phyloP scores from a whole-genome alignment of 1,140 invertebrate genomes.

The Drosophila parabipectinata region DNA sequence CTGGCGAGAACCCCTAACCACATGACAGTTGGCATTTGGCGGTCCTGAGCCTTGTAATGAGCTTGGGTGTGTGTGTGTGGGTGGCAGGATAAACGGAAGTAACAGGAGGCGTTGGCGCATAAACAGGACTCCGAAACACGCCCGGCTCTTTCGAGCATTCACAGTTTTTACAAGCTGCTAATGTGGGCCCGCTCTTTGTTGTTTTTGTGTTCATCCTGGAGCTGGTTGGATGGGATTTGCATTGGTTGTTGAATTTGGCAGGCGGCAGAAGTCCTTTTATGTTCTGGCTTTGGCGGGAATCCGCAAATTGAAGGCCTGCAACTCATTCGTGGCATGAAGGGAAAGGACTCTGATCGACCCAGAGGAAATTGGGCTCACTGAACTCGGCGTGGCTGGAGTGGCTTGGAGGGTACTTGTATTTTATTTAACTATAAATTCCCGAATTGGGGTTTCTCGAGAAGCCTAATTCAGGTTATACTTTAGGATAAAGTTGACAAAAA shows the following conservation, averaged over 20 bases:
- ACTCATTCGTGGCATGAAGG: slow-evolving; percentile 21
- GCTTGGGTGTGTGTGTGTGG: slow-evolving; percentile 19
- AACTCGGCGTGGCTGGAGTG: slow-evolving; percentile 6
- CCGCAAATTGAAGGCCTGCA: slow-evolving; percentile 31
- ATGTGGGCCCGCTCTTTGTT: slow-evolving; percentile 48
- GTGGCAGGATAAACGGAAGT: slow-evolving; percentile 25
- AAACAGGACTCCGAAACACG: slow-evolving; percentile 39
- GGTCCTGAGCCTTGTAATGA: slow-evolving; percentile 67
- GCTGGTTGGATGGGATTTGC: slow-evolving; percentile 37
- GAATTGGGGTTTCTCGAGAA: neutral
- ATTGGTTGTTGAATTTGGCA: slow-evolving; percentile 43
- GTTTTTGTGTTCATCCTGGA: neutral
- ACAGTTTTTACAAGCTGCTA: slow-evolving; percentile 75
- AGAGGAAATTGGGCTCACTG: slow-evolving; percentile 11
- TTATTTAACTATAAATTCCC: slow-evolving; percentile 2
- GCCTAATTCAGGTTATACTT: neutral
- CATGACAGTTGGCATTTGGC: slow-evolving; percentile 72
- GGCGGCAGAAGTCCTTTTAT: slow-evolving; percentile 40
- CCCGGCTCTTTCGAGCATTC: slow-evolving; percentile 41
- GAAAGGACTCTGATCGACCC: slow-evolving; percentile 14
- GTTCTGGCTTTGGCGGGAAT: slow-evolving; percentile 29
- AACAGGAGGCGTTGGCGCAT: slow-evolving; percentile 51
- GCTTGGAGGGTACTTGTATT: slow-evolving; percentile 6
- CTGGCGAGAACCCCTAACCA: slow-evolving; percentile 14
- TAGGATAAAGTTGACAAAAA: no score